Percentiles rank a stretch among this genome's conserved stretches.
Conservation (phyloP, 2,888 invertebrate species). For the Agrotis ipsilon region DNA sequence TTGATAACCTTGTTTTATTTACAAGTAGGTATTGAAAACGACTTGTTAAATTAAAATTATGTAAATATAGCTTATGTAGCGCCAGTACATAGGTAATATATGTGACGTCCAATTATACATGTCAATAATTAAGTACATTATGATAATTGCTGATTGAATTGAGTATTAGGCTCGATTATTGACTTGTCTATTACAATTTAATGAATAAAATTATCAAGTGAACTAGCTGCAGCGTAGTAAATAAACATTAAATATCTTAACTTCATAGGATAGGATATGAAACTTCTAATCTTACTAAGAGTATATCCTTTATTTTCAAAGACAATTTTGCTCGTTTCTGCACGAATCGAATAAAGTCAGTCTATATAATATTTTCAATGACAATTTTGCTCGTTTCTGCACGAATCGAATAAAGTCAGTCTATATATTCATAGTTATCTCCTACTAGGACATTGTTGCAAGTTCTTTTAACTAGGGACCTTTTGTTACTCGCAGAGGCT, state of each 20-base stretch:
- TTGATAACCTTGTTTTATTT: slow-evolving; percentile 52
- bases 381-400: too few relatives aligned
- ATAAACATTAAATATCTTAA: not conserved
- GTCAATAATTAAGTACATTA: not conserved
- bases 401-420: too few relatives aligned
- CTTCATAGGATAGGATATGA: too few relatives aligned
- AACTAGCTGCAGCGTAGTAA: not conserved
- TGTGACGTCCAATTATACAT: slow-evolving; percentile 8
- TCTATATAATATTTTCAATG: too few relatives aligned
- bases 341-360: too few relatives aligned
- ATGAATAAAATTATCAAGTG: slow-evolving; percentile 3
- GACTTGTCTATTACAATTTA: slow-evolving; percentile 8
- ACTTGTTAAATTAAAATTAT: slow-evolving; percentile 24
- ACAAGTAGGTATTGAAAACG: slow-evolving; percentile 19
- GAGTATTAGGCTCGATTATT: not conserved
- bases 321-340: too few relatives aligned
- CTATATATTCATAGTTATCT: not conserved
- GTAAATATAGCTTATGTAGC: slow-evolving; percentile 14
- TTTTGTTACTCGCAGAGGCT: not conserved
- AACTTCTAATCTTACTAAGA: too few relatives aligned
- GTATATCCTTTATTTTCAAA: too few relatives aligned
- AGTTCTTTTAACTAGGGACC: not conserved
- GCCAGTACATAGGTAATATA: slow-evolving; percentile 2
- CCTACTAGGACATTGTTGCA: not conserved
- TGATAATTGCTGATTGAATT: slow-evolving; percentile 9